Percentiles rank a stretch among this genome's conserved stretches.
phyloP scores from a whole-genome alignment of 2,797 vertebrate species.

The Pipistrellus nathusii region DNA sequence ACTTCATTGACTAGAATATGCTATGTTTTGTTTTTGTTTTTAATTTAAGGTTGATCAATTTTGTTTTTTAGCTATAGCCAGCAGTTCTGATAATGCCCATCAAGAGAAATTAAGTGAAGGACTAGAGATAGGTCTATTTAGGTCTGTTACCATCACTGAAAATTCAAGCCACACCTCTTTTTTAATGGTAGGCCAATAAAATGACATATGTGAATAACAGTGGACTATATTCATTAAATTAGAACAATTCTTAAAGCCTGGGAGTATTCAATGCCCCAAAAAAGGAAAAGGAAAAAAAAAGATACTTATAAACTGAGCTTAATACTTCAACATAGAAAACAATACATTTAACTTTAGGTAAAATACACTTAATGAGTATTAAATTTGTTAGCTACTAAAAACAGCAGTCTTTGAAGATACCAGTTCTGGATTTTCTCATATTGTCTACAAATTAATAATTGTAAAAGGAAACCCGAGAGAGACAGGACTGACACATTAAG shows the following conservation, averaged over 20 bases:
- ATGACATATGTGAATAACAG: background rate
- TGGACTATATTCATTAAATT: conserved; percentile 42
- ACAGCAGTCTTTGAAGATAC: background rate
- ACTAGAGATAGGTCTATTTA: background rate
- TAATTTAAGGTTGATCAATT: background rate
- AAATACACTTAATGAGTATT: background rate
- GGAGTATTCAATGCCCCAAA: background rate
- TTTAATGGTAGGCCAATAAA: background rate
- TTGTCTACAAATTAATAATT: background rate
- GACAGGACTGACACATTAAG: background rate
- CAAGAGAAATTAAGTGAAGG: background rate
- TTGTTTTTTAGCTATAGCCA: background rate
- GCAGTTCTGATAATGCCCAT: background rate
- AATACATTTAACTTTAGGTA: conserved; percentile 32
- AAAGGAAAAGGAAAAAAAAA: background rate
- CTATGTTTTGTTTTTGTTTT: background rate
- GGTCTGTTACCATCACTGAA: background rate
- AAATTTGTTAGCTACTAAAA: conserved; percentile 8
- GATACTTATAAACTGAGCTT: background rate
- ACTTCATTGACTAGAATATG: background rate
- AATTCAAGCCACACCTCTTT: background rate
- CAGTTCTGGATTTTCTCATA: background rate
- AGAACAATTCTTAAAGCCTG: background rate
- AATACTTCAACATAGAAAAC: conserved; percentile 28
- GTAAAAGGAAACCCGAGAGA: background rate